These are phyloP conservation scores for Eurytoma adleriae DNA, from an alignment of 2,888 invertebrate genomes.

Conservation along the genomic window DNA sequence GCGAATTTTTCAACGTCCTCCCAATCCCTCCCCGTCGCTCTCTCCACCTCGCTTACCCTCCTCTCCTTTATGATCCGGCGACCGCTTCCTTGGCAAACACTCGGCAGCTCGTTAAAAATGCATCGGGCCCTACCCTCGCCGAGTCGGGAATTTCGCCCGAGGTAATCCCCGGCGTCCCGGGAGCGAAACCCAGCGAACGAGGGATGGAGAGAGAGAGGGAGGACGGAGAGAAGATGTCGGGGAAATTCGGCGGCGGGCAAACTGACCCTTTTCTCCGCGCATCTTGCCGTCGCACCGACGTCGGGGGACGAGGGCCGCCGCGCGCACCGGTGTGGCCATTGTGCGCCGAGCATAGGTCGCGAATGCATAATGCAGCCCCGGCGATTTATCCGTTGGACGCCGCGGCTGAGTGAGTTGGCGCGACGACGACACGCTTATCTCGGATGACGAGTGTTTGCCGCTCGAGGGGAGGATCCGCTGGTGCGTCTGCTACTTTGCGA, in stretches of 20 bases:
- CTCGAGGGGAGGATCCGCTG: no score
- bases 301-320: no score
- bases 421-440: conserved; percentile 3
- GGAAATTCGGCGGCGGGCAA: conserved; percentile 2
- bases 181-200: no score
- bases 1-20: conserved; percentile 35
- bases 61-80: conserved; percentile 10
- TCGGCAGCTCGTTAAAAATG: conserved; percentile 30
- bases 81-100: not conserved
- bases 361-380: conserved; percentile 13
- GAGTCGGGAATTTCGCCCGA: not conserved
- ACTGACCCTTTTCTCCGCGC: not conserved
- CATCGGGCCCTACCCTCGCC: not conserved
- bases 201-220: no score
- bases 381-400: conserved; percentile 28
- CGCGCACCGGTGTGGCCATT: no score
- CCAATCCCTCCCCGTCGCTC: not conserved
- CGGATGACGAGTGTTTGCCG: not conserved
- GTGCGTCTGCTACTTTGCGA: no score
- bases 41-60: not conserved
- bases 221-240: not conserved
- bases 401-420: not conserved
- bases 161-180: not conserved
- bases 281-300: not conserved
- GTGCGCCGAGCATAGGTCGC: not conserved